Conservation (phyloP, 2,113 vertebrate species). For the Gymnarchus niloticus region DNA sequence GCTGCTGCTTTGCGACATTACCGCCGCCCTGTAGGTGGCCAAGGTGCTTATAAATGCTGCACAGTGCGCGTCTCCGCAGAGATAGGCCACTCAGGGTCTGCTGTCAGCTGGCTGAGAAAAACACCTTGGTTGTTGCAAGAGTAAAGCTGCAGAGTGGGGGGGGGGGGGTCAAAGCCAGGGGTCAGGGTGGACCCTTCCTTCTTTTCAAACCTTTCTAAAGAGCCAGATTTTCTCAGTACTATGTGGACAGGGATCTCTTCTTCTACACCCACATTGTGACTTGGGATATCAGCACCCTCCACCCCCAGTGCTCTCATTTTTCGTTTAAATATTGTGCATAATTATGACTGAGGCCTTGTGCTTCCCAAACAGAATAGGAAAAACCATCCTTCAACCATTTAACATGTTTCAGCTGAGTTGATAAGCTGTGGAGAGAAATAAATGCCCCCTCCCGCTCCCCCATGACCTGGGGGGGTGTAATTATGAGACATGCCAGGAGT, state of each 20-base stretch:
- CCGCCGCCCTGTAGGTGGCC: too few species aligned
- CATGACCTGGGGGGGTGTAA: slow-evolving; percentile 8
- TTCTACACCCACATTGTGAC: background rate
- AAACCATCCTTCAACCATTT: background rate
- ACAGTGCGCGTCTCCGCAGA: background rate
- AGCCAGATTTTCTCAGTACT: background rate
- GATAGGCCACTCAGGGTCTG: background rate
- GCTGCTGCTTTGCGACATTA: too few species aligned
- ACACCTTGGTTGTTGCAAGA: background rate
- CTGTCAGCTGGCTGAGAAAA: background rate
- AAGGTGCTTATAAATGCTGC: background rate
- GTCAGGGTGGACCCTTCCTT: background rate
- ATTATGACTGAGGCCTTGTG: background rate
- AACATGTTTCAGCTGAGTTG: background rate
- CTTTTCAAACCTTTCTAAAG: background rate
- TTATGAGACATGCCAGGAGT: slow-evolving; percentile 20
- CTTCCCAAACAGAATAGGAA: background rate
- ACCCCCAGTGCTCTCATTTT: background rate
- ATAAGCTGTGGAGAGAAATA: background rate
- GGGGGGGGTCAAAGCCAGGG: background rate
- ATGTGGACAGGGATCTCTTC: background rate
- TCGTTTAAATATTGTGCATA: background rate
- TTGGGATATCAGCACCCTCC: background rate
- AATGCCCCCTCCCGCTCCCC: background rate
- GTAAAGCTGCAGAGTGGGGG: background rate